Base-by-base conservation (phyloP, 2,113 vertebrate species). In the Galeopterus variegatus region DNA sequence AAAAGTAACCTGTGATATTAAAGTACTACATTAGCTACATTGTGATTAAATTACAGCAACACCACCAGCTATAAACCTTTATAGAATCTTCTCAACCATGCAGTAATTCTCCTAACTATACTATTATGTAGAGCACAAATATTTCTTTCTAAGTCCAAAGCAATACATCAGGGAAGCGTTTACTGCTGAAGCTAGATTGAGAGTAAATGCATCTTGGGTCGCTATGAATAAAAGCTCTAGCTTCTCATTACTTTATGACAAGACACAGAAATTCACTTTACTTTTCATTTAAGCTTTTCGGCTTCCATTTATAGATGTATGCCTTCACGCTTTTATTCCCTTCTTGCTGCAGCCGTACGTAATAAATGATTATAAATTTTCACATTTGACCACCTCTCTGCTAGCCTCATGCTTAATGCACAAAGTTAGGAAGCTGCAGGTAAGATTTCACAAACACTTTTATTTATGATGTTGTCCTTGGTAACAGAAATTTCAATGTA, bases 401-500 rank as follows among this genome's bases (percentile, higher is more conserved):
- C 98, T 98, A 96, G 98, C 98, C 99, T 98, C 98, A 98, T 98
- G 98, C 98, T 98, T 99, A 99, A 99, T 99, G 99, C 98, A 98
- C 98, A 98, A 99, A 99, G 99, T 99, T 99, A 98, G 98, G 98
- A 96, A 99, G 99, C 98, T 98, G 99, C 99, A 99, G 99, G 99
- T 99, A 99, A 99, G 99, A 99, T 99, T 98, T 99, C 98, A 99
- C 99, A 99, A 99, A 99, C 98, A 99, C 99, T 99, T 99, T 99
- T 99, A 99, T 99, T 99, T 99, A 99, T 99, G 99, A 99, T 99
- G 99, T 99, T 99, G 99, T 99, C 99, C 99, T 99, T 99, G 99
- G 99, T 98, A 99, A 99, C 99, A 97, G 99, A 99, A 99, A 99
- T 99, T 99, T 99, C 99, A 99, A 99, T 99, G 99, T 99, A 99